Conservation (phyloP, 2,888 invertebrate species). For the Oscheius sp. region DNA sequence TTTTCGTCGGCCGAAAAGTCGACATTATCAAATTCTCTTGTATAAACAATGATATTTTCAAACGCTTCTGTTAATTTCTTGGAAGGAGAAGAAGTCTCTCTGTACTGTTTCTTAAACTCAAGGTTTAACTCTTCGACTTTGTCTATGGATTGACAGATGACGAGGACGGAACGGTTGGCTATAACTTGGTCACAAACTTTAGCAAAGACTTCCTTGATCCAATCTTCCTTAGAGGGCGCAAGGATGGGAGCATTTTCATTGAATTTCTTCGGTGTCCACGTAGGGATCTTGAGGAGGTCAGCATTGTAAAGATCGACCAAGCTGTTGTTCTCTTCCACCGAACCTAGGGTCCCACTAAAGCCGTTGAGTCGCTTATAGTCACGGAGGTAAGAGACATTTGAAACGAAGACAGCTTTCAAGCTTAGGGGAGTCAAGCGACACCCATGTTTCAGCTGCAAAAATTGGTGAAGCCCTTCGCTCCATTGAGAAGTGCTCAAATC, state of each 20-base stretch:
- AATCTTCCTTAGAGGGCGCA: background rate
- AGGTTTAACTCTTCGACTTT: conserved; percentile 38
- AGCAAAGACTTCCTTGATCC: conserved; percentile 25
- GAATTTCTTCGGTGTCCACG: conserved; percentile 27
- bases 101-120: background rate
- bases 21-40: conserved; percentile 33
- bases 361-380: conserved; percentile 66
- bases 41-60: conserved; percentile 17
- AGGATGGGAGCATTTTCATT: conserved; percentile 31
- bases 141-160: conserved; percentile 61
- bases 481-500: conserved; percentile 70
- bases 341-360: conserved; percentile 71
- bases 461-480: conserved; percentile 69
- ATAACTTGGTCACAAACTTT: conserved; percentile 31
- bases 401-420: conserved; percentile 71
- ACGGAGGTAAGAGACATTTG: conserved; percentile 68
- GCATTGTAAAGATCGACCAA: conserved; percentile 28
- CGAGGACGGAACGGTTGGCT: conserved; percentile 62
- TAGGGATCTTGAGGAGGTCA: conserved; percentile 32
- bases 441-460: conserved; percentile 69
- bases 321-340: conserved; percentile 52
- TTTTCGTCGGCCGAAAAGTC: background rate
- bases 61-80: background rate
- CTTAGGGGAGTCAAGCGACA: conserved; percentile 65
- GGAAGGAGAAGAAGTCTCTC: background rate